These are phyloP conservation scores for Nebria ingens DNA, from an alignment of 1,140 invertebrate genomes.

Conservation along the genomic window DNA sequence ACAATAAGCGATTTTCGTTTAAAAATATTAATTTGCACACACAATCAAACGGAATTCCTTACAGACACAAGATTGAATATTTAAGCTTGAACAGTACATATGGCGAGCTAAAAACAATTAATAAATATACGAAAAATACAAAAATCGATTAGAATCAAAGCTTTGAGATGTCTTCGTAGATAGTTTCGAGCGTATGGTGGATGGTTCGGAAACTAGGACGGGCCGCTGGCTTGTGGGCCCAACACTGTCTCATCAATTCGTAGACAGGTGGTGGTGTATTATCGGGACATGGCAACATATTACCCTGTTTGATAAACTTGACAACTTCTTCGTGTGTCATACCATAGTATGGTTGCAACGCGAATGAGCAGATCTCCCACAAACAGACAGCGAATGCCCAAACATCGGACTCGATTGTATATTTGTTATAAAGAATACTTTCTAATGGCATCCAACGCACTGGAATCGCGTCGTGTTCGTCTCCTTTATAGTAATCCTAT, in stretches of 20 bases:
- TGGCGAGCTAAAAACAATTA: too few species aligned
- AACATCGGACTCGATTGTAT: constrained; percentile 85
- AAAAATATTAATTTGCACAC: too few species aligned
- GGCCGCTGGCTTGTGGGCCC: constrained; percentile 73
- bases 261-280: constrained; percentile 85
- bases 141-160: neutral
- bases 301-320: constrained; percentile 83
- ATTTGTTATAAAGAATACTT: constrained; percentile 87
- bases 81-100: too few species aligned
- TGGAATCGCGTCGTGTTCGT: constrained; percentile 87
- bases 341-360: constrained; percentile 86
- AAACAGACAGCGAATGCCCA: constrained; percentile 90
- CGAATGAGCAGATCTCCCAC: constrained; percentile 93
- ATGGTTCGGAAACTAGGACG: constrained; percentile 75
- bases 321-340: constrained; percentile 94
- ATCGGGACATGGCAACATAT: constrained; percentile 76
- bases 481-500: constrained; percentile 82
- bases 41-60: too few species aligned
- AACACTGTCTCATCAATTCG: constrained; percentile 87
- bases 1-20: too few species aligned
- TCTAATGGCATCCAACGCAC: constrained; percentile 95
- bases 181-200: constrained; percentile 50
- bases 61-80: too few species aligned
- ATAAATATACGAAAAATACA: neutral
- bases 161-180: constrained; percentile 16